phyloP scores from a whole-genome alignment of 2,113 vertebrate species.

The Perognathus longimembris region DNA sequence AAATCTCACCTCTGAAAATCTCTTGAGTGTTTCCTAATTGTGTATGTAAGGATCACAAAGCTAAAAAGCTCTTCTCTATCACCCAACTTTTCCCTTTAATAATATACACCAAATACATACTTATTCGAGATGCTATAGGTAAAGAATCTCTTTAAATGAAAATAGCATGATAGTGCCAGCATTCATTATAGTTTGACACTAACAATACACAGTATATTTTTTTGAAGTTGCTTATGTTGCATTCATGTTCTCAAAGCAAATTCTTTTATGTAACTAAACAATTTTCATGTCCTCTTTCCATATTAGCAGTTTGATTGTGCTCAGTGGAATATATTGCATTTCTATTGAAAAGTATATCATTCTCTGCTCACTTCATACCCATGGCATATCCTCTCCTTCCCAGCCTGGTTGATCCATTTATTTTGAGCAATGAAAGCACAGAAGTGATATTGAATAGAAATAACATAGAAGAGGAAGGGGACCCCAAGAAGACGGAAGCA shows the following conservation, averaged over 20 bases:
- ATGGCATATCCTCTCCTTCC: not conserved
- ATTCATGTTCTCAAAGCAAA: constrained; percentile 32
- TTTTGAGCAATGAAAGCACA: constrained; percentile 12
- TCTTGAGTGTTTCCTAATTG: not conserved
- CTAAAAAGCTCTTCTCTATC: not conserved
- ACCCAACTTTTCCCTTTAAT: not conserved
- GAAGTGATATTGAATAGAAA: constrained; percentile 19
- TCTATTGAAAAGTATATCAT: not conserved
- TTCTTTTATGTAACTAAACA: not conserved
- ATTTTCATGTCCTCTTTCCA: not conserved
- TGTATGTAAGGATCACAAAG: not conserved
- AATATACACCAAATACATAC: not conserved
- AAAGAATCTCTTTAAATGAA: not conserved
- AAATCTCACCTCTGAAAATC: not conserved
- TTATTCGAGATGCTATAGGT: not conserved
- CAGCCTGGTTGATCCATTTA: not conserved
- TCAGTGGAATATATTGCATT: not conserved
- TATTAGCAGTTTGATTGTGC: not conserved
- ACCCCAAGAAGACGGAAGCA: no score
- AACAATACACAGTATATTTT: not conserved
- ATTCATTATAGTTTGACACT: not conserved
- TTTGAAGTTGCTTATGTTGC: constrained; percentile 12
- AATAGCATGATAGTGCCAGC: not conserved
- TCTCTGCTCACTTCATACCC: not conserved
- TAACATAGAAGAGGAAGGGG: not conserved